These are phyloP conservation scores for Chloebia gouldiae DNA, from an alignment of 2,113 vertebrate genomes.

Conservation along the genomic window DNA sequence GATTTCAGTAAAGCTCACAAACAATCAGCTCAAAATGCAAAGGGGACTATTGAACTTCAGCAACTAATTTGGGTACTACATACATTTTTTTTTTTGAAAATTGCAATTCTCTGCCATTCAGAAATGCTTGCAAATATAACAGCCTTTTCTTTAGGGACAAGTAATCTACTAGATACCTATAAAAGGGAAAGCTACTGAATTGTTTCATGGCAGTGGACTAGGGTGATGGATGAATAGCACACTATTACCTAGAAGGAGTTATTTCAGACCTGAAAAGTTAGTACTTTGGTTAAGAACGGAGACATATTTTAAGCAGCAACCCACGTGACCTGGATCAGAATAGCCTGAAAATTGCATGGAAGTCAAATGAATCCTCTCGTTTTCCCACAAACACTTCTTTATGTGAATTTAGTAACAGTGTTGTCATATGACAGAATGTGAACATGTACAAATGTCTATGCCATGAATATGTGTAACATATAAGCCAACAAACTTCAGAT, in stretches of 20 bases:
- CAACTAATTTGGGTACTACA: neutral
- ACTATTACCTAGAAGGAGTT: neutral
- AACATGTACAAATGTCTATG: neutral
- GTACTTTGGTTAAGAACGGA: neutral
- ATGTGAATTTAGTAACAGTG: neutral
- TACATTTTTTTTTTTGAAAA: neutral
- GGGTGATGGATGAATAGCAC: neutral
- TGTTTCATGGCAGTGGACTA: neutral
- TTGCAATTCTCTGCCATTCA: neutral
- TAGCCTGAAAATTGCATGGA: neutral
- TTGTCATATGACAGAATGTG: neutral
- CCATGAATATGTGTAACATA: neutral
- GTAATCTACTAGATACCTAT: neutral
- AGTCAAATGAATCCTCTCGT: neutral
- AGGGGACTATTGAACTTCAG: neutral
- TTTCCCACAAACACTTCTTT: neutral
- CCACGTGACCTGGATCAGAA: neutral
- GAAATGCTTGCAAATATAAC: neutral
- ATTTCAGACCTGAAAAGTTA: conserved; percentile 20
- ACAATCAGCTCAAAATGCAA: neutral
- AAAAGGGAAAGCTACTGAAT: neutral
- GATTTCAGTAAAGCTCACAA: neutral
- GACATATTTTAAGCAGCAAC: neutral
- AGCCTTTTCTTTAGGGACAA: neutral
- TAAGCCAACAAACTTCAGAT: neutral